These are phyloP conservation scores for Drosophila phalerata DNA, from an alignment of 2,888 invertebrate species.

Conservation along the genomic window DNA sequence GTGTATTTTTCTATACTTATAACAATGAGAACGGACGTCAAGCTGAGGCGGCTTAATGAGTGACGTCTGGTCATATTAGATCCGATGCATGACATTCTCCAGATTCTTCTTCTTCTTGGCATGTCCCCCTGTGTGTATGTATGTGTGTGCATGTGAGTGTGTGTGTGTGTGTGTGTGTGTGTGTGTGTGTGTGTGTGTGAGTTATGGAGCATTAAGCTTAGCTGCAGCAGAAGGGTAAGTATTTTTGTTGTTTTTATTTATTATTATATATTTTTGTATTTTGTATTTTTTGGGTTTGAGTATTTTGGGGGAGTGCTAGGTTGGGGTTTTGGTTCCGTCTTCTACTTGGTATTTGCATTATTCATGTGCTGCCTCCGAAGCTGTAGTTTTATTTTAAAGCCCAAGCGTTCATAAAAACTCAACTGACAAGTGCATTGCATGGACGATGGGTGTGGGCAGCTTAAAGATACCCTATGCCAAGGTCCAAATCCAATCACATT, in stretches of 20 bases:
- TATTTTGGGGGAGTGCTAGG: conserved; percentile 15
- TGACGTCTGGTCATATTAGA: conserved; percentile 79
- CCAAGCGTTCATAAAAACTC: conserved; percentile 70
- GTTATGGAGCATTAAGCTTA: conserved; percentile 72
- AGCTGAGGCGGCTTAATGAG: conserved; percentile 70
- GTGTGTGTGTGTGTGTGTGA: conserved; percentile 47
- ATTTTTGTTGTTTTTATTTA: conserved; percentile 20
- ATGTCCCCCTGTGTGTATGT: neutral
- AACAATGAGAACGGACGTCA: conserved; percentile 60
- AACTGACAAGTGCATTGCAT: conserved; percentile 69
- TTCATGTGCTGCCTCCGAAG: conserved; percentile 61
- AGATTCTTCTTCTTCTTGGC: neutral
- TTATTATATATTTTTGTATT: neutral
- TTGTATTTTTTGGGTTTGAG: conserved; percentile 1
- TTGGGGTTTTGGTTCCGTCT: conserved; percentile 38
- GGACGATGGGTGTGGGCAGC: conserved; percentile 26
- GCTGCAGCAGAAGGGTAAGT: conserved; percentile 37
- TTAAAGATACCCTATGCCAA: conserved; percentile 44
- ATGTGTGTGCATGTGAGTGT: conserved; percentile 19
- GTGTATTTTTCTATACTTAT: conserved; percentile 28
- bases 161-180: conserved; percentile 22
- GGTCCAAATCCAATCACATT: neutral
- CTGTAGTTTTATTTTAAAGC: conserved; percentile 75
- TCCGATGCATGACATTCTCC: conserved; percentile 49
- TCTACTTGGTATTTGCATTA: conserved; percentile 69